A percentile compares a stretch with the other conserved stretches of the same genome.
These are phyloP conservation scores for Valencia hispanica DNA, from an alignment of 2,797 vertebrate species.

Conservation along the genomic window DNA sequence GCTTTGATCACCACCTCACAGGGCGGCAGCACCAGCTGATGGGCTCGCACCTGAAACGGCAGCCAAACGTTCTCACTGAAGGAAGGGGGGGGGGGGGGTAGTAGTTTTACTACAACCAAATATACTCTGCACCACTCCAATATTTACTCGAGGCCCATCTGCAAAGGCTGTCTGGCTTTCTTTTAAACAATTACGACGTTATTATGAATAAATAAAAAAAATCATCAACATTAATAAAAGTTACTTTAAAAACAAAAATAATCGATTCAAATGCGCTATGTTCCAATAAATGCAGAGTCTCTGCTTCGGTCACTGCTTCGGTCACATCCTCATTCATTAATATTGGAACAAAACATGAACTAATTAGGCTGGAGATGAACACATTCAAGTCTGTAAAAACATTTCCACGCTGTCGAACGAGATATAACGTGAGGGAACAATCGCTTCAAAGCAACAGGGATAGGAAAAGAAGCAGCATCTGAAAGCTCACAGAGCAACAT, in stretches of 20 bases:
- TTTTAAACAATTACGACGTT: neutral
- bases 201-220: neutral
- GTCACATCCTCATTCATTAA: neutral
- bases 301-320: neutral
- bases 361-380: neutral
- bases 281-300: neutral
- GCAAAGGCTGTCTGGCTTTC: neutral
- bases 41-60: constrained; percentile 85
- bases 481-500: no score
- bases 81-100: no score
- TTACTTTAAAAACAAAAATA: neutral
- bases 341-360: neutral
- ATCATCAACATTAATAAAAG: neutral
- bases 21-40: constrained; percentile 92
- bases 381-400: neutral
- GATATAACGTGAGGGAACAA: no score
- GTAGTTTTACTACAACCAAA: no score
- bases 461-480: no score
- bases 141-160: no score
- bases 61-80: constrained; percentile 8
- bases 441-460: no score
- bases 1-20: constrained; percentile 95
- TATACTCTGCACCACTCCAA: neutral
- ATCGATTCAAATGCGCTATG: neutral
- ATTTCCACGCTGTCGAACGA: neutral